Conservation (phyloP, 2,113 vertebrate genomes). For the Butorides virescens region DNA sequence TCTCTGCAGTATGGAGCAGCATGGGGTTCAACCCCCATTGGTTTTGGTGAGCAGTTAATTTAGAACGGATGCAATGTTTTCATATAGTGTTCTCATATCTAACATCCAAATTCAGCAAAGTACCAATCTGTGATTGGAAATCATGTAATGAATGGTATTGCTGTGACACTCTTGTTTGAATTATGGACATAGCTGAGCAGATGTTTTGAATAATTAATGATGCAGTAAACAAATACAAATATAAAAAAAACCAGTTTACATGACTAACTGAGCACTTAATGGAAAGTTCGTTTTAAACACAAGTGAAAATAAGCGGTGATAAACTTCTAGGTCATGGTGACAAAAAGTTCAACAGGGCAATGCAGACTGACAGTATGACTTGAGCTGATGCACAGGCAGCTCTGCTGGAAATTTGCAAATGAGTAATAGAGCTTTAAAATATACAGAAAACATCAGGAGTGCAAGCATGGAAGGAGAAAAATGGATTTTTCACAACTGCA, state of each 20-base stretch:
- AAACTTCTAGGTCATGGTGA: neutral
- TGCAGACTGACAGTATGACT: fast-evolving
- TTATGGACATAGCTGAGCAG: neutral
- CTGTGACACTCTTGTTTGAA: neutral
- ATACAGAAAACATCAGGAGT: neutral
- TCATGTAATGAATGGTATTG: neutral
- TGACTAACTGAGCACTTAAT: neutral
- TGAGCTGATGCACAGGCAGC: neutral
- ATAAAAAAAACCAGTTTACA: neutral
- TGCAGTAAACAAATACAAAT: neutral
- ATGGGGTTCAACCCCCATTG: neutral
- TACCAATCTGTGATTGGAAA: neutral
- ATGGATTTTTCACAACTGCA: neutral
- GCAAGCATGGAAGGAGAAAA: neutral
- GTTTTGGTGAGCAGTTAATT: neutral
- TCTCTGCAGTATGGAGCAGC: neutral
- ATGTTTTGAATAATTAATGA: neutral
- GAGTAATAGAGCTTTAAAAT: neutral
- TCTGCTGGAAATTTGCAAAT: neutral
- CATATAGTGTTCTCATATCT: neutral
- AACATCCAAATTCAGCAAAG: neutral
- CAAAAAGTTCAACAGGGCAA: neutral
- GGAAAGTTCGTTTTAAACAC: neutral
- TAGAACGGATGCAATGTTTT: neutral
- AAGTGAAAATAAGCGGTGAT: neutral